Base-by-base conservation (phyloP, 2,113 vertebrate species). In the Capra hircus region DNA sequence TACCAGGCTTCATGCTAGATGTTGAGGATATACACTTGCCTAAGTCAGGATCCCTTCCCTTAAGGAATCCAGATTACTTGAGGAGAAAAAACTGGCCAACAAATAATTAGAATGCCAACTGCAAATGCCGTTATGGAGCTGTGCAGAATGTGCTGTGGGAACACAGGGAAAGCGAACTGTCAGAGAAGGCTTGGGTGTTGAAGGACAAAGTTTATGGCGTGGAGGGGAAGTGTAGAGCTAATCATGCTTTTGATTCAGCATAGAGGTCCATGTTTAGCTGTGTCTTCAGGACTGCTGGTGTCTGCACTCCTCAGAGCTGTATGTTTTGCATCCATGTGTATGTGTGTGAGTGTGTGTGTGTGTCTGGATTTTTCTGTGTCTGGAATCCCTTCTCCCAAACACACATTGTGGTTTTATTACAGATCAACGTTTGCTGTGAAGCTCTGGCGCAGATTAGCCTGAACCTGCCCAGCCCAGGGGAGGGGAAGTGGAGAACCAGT, bases 401-500 rank as follows among this genome's bases (percentile, higher is more conserved):
- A 88, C 91, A 91, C 71, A 67, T 25, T 97, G 95, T 98, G 98
- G 98, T 97, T 97, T 98, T 93, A 95, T 97, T 95, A 94, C 98
- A 97, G 96, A 98, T 97, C 98, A 91, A 94, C 98, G 96, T 97
- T 96, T 97, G 94, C 97, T 21, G 86, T 91, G 93, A 91, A 90
- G 94, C 86, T 97, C 93, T 91, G 89, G 57, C 2, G 15, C 87
- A 96, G 98, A 97, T 98, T 96, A 96, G 98, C 96, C 98, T 89
- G 91, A 94, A 97, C 97, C 98, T 98, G 98, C 97, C 97, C 94
- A 88, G 97, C 97, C 96, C 89, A 97, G 86, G 98, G 98, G 97
- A 98, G 96, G 94, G 87, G 93, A 97, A 85, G 87, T 60, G 8
- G 93, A 83, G 81, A 91, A n/a, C 82, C 30, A 16, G 90, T 62